These are phyloP conservation scores for Hucho hucho DNA, from an alignment of 2,113 vertebrate species.

Conservation along the genomic window DNA sequence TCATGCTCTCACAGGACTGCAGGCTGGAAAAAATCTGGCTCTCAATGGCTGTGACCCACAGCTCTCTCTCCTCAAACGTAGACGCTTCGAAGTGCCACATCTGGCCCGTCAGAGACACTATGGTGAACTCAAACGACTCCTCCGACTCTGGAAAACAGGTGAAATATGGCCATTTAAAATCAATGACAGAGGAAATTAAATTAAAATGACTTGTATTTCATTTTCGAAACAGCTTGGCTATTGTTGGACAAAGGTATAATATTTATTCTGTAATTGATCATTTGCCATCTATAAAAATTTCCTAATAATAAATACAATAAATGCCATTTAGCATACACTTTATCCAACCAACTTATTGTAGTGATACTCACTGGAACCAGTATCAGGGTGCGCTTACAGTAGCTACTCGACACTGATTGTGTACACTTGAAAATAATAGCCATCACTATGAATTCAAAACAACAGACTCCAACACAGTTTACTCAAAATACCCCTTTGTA, in stretches of 20 bases:
- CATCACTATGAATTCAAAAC: background rate
- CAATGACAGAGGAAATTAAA: no score
- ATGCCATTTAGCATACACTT: no score
- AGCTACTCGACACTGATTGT: background rate
- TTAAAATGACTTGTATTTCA: background rate
- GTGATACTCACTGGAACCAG: background rate
- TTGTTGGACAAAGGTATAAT: background rate
- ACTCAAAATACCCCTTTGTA: background rate
- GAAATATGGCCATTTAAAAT: background rate
- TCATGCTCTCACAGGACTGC: slow-evolving; percentile 94
- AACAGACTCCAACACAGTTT: background rate
- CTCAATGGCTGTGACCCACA: slow-evolving; percentile 96
- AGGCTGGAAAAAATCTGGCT: slow-evolving; percentile 97
- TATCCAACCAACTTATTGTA: no score
- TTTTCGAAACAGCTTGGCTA: background rate
- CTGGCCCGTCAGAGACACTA: slow-evolving; percentile 94
- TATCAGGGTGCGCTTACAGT: background rate
- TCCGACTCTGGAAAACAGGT: slow-evolving; percentile 85
- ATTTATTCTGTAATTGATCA: background rate
- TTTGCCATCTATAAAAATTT: background rate
- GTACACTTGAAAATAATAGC: background rate
- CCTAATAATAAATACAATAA: no score
- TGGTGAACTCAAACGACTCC: slow-evolving; percentile 94
- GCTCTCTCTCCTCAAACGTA: slow-evolving; percentile 88
- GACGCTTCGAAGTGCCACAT: slow-evolving; percentile 98